A percentile compares a stretch with the other conserved stretches of the same genome.
These are phyloP conservation scores for Macrochelys suwanniensis DNA, from an alignment of 2,797 vertebrate species.

Conservation along the genomic window DNA sequence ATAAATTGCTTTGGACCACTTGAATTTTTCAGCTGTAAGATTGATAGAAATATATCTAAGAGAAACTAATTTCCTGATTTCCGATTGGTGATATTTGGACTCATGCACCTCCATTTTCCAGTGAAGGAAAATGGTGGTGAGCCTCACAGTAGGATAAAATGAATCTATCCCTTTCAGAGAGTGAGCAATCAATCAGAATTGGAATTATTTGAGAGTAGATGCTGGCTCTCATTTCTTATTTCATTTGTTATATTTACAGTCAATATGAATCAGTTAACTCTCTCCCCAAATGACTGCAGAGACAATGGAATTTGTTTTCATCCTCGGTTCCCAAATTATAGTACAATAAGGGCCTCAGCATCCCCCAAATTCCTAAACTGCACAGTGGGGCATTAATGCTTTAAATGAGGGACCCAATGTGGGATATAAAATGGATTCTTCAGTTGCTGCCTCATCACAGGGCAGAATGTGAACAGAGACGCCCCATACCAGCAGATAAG, in stretches of 20 bases:
- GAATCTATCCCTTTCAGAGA: slow-evolving; percentile 30
- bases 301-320: background rate
- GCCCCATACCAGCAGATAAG: background rate
- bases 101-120: slow-evolving; percentile 37
- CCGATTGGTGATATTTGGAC: slow-evolving; percentile 20
- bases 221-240: slow-evolving; percentile 30
- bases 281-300: background rate
- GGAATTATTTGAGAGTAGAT: background rate
- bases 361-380: background rate
- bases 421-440: background rate
- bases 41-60: slow-evolving; percentile 19
- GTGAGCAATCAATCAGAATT: slow-evolving; percentile 26
- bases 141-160: background rate
- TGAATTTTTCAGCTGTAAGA: slow-evolving; percentile 27
- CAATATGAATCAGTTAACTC: background rate
- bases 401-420: background rate
- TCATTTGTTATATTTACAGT: slow-evolving; percentile 7
- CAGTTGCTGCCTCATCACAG: too few relatives aligned
- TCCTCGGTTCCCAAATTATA: background rate
- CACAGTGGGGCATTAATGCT: background rate
- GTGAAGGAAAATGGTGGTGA: slow-evolving; percentile 19
- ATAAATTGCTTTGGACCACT: slow-evolving; percentile 51
- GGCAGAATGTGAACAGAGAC: too few relatives aligned
- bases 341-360: background rate
- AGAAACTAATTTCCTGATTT: slow-evolving; percentile 36